A percentile compares a stretch with the other conserved stretches of the same genome.
These are phyloP conservation scores for Helicoverpa zea DNA, from an alignment of 1,140 invertebrate species.

Conservation along the genomic window DNA sequence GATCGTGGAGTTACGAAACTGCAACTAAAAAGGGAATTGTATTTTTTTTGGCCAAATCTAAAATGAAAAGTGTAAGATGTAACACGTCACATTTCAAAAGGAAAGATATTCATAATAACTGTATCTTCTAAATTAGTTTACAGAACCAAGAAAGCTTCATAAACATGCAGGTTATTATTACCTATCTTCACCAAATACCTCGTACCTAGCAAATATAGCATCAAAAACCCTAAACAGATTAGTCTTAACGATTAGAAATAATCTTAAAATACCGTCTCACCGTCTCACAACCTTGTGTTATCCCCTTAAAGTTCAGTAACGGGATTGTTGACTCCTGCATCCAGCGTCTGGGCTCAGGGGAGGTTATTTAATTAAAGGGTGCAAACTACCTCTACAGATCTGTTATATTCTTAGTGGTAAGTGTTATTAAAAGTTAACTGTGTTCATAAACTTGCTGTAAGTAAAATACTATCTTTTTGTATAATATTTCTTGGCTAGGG, in stretches of 20 bases:
- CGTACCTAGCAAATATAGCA: not conserved
- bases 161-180: too few species aligned
- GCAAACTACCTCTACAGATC: not conserved
- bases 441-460: not conserved
- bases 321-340: not conserved
- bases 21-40: too few species aligned
- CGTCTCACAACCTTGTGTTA: constrained; percentile 1
- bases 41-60: too few species aligned
- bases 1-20: too few species aligned
- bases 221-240: not conserved
- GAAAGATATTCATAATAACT: too few species aligned
- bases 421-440: not conserved
- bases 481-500: too few species aligned
- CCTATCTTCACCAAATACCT: too few species aligned
- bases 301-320: not conserved
- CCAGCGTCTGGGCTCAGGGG: not conserved
- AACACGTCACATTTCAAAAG: too few species aligned
- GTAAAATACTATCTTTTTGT: not conserved
- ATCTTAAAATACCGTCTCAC: not conserved
- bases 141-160: too few species aligned
- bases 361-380: not conserved
- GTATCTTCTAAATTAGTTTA: too few species aligned
- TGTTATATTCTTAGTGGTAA: not conserved
- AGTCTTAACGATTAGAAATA: not conserved
- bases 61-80: too few species aligned